Evolutionary conservation across 2,797 vertebrate species (phyloP).

Genomic region (Thalassophryne amazonica): DNA sequence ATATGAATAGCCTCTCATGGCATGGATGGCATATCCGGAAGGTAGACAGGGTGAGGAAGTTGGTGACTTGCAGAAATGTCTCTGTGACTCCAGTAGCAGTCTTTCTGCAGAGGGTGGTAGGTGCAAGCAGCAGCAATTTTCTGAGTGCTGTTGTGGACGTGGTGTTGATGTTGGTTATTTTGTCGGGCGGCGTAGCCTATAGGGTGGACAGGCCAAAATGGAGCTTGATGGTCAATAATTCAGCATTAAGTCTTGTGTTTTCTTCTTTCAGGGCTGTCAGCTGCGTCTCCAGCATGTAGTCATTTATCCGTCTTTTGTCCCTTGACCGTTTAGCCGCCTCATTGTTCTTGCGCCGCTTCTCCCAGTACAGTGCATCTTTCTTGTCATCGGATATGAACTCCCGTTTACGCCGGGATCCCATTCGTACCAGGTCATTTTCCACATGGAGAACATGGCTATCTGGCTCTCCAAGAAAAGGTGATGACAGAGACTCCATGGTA

Average conservation of each 20-base stretch:
- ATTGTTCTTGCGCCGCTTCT: constrained; percentile 92
- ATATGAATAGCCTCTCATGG: constrained; percentile 60
- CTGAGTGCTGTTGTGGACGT: constrained; percentile 1
- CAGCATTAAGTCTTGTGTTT: constrained; percentile 80
- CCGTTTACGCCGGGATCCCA: constrained; percentile 76
- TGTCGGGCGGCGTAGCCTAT: constrained; percentile 29
- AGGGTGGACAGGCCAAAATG: constrained; percentile 73
- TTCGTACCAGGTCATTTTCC: constrained; percentile 22
- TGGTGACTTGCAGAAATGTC: constrained; percentile 27
- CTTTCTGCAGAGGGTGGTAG: constrained; percentile 34
- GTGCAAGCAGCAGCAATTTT: constrained; percentile 1
- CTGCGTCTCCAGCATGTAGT: constrained; percentile 81
- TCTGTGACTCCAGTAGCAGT: constrained; percentile 49
- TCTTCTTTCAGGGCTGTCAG: constrained; percentile 82
- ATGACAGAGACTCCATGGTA: constrained; percentile 32
- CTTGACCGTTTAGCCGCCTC: constrained; percentile 91
- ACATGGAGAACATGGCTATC: neutral
- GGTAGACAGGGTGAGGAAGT: constrained; percentile 51
- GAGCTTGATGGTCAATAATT: constrained; percentile 81
- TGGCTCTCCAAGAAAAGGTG: constrained; percentile 7
- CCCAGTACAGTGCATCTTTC: constrained; percentile 91
- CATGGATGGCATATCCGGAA: constrained; percentile 57
- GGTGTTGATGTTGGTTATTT: constrained; percentile 42
- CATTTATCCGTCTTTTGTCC: constrained; percentile 86
- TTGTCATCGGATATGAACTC: constrained; percentile 88